Evolutionary conservation across 2,888 invertebrate genomes (phyloP).

Genomic region (Charanyca ferruginea): DNA sequence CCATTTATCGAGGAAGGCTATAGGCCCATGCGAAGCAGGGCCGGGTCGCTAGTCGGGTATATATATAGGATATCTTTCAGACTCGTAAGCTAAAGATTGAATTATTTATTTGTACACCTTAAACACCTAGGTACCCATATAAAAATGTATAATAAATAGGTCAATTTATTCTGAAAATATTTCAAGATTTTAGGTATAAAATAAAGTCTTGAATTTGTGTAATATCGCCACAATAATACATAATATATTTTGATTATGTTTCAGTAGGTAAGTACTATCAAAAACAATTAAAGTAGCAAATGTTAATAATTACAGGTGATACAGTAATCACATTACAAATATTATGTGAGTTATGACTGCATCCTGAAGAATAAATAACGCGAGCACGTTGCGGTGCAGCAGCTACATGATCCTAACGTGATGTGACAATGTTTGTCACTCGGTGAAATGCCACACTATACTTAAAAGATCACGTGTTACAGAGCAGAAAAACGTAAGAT

Average conservation of each 20-base stretch:
- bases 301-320: conserved; percentile 53
- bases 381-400: conserved; percentile 47
- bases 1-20: too few species aligned
- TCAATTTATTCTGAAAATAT: background rate
- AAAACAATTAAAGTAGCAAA: conserved; percentile 45
- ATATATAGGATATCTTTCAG: too few species aligned
- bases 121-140: too few species aligned
- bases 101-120: background rate
- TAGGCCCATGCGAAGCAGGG: too few species aligned
- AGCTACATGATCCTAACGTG: conserved; percentile 39
- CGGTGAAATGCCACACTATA: conserved; percentile 17
- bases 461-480: conserved; percentile 14
- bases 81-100: too few species aligned
- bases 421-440: conserved; percentile 28
- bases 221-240: conserved; percentile 1
- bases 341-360: conserved; percentile 53
- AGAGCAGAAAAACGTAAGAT: conserved; percentile 1
- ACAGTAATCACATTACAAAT: conserved; percentile 60
- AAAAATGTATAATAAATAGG: too few species aligned
- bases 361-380: conserved; percentile 37
- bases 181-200: conserved; percentile 4
- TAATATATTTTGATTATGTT: conserved; percentile 1
- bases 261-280: too few species aligned
- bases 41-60: too few species aligned
- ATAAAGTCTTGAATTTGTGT: conserved; percentile 17